Evolutionary conservation across 2,113 vertebrate species (phyloP), one percentile per base, ranked within the genome.

Genomic region (Gallinago paraguaiae): DNA sequence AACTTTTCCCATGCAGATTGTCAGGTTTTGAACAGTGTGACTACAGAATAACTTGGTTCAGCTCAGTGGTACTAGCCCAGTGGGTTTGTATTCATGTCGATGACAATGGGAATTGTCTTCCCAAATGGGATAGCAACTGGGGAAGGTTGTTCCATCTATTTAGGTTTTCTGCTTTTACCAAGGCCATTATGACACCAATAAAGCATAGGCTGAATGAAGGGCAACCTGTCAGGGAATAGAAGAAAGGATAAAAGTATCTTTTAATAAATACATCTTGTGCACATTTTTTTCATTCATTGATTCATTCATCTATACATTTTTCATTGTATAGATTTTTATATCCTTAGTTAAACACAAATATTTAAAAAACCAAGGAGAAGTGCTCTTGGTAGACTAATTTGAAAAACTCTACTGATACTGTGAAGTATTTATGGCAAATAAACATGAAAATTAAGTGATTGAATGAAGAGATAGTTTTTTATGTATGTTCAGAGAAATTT

Each of bases 151-250:
- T 89, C 11, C 16, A 17, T 30, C 10, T 53, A 2, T 23, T 7
- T 9, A 33, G 12, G 0, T 7, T 41, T 88, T 70, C 56, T 74
- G 27, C 14, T 74, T 92, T 78, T 67, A 57, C 65, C 17, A 74
- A 46, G 50, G 6, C 41, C 19, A 1, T 0, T 43, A 50, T 16
- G 17, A 63, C 14, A 54, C 13, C 0, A 8, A 8, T 25, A 70
- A 67, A 13, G 9, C 22, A 54, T 6, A 54, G 31, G 4, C 19
- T 83, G 28, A 84, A 59, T 59, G 13, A 78, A 59, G 12, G 2
- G 5, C 10, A 53, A 22, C 24, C 2, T 53, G 16, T 19, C 24
- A 88, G 6, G 17, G 9, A 70, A 45, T 5, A n/a, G 16, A 74
- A 86, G 50, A n/a, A 67, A 57, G 2, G 5, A 24, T 7, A 72